Evolutionary conservation across 2,888 invertebrate species (phyloP), one percentile per base, ranked within the genome.

Genomic region (Aleiodes alternator): DNA sequence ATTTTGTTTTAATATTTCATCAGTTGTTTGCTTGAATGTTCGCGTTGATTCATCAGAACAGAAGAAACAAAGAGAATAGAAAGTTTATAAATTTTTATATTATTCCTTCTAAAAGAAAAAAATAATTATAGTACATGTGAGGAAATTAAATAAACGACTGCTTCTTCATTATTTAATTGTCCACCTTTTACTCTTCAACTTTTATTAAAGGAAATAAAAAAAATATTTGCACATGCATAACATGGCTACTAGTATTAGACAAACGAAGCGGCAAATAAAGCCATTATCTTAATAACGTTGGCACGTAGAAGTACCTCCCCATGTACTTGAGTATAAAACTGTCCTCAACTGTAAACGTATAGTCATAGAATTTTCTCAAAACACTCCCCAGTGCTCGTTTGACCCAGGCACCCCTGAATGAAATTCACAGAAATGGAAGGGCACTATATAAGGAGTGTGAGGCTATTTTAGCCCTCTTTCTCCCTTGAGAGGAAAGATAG

Each of bases 371-470:
- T 64, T 64, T 43, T 48, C 16, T 14, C 29, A 31, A 59, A 64
- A 8, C 48, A 48, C 4, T 64, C 64, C 64, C 64, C 43, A 43
- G 64, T 64, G 64, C 64, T 64, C 64, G 43, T 64, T 64, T 64
- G 64, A 43, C 43, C 64, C 64, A 48, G 43, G 48, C 43, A 34
- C 55, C 12, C 12, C 71, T 71, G 59, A 72, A 72, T 72, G 51
- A 72, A 23, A 72, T 72, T 72, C 72, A 72, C 61, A 64, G 72
- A 72, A 72, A 72, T 34, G 50, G 14, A 43, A 43, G 43, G 43
- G 43, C 48, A 23, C 23, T 23, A 2, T 23, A 2, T 23, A 9
- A 61, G 61, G 64, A 23, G 64, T n/a, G 38, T 34, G 48, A 12
- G 64, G 12, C 48, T 43, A 43, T 11, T 43, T 9, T 43, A 43